Conservation (phyloP, 2,113 vertebrate species). For the Entosphenus tridentatus region DNA sequence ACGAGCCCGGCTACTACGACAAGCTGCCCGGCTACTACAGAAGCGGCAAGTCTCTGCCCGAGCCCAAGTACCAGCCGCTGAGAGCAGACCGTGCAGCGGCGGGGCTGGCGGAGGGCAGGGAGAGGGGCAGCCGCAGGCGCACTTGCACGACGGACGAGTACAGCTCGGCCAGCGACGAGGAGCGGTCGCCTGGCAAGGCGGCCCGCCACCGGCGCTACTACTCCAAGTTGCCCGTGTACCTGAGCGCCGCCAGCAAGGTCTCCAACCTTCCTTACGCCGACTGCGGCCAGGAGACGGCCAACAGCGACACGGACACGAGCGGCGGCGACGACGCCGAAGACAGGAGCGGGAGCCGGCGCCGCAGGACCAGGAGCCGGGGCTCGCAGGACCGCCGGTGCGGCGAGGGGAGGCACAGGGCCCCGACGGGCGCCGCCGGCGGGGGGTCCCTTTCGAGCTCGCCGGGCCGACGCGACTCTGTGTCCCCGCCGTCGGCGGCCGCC, state of each 20-base stretch:
- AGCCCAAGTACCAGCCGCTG: not conserved
- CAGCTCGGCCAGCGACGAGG: not conserved
- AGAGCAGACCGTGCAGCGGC: not conserved
- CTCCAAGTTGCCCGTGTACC: not conserved
- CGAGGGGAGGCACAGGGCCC: not conserved
- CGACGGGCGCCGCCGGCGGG: not conserved
- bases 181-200: too few species aligned
- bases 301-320: not conserved
- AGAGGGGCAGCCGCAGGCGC: not conserved
- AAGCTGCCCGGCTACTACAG: conserved; percentile 4
- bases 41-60: conserved; percentile 1
- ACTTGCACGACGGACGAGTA: not conserved
- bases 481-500: not conserved
- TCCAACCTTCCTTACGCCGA: not conserved
- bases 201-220: not conserved
- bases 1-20: not conserved
- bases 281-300: not conserved
- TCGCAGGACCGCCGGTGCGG: not conserved
- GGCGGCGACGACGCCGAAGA: not conserved
- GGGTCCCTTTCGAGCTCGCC: conserved; percentile 4
- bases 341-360: not conserved
- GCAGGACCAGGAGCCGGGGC: not conserved
- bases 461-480: not conserved
- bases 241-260: not conserved
- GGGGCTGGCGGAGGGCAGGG: not conserved